phyloP scores from a whole-genome alignment of 2,797 vertebrate species.

The Tamandua tetradactyla region DNA sequence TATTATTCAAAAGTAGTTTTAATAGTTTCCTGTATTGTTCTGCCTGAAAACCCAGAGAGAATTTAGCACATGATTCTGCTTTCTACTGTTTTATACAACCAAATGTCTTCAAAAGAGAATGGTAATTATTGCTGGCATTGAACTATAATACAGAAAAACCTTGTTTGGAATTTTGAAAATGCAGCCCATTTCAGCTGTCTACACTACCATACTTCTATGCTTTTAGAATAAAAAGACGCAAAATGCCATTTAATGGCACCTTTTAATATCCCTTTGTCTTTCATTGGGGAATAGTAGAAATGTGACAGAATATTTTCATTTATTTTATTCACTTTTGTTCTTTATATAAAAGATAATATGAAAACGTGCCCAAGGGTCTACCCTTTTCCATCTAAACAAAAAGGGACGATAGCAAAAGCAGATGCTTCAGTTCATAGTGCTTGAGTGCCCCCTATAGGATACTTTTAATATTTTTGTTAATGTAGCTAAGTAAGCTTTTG shows the following conservation, averaged over 20 bases:
- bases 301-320: constrained; percentile 65
- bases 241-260: constrained; percentile 78
- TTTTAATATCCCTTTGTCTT: constrained; percentile 82
- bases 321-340: constrained; percentile 83
- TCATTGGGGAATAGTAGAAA: constrained; percentile 63
- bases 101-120: constrained; percentile 53
- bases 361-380: constrained; percentile 78
- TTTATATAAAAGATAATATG: constrained; percentile 77
- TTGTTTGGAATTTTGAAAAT: constrained; percentile 74
- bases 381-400: constrained; percentile 56
- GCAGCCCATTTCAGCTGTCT: constrained; percentile 61
- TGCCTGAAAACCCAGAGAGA: constrained; percentile 65
- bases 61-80: not conserved
- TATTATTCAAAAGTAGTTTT: constrained; percentile 61
- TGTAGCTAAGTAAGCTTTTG: not conserved
- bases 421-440: constrained; percentile 80
- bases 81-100: constrained; percentile 65
- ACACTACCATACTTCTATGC: constrained; percentile 11
- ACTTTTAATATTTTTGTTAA: constrained; percentile 41
- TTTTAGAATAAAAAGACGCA: constrained; percentile 79
- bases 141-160: constrained; percentile 53
- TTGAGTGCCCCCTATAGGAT: constrained; percentile 88
- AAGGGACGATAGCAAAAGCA: not conserved
- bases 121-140: constrained; percentile 58
- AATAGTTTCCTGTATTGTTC: constrained; percentile 66